Conservation (phyloP, 1,140 invertebrate species). For the Achatina immaculata region DNA sequence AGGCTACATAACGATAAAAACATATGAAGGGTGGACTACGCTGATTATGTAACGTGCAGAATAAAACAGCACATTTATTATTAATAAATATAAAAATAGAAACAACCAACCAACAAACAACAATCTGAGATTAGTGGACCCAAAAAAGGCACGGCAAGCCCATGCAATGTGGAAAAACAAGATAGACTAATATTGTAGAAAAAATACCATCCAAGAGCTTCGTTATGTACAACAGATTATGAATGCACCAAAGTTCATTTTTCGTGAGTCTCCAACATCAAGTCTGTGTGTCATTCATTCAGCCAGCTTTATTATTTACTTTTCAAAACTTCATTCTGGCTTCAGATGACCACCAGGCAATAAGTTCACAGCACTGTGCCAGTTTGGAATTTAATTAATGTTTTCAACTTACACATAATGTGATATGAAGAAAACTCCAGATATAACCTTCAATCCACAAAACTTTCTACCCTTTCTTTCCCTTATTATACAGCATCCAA, state of each 20-base stretch:
- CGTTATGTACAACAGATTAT: slow-evolving; percentile 4
- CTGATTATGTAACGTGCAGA: neutral
- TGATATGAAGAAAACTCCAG: too few species aligned
- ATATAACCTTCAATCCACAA: too few species aligned
- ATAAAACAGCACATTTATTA: neutral
- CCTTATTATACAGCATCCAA: too few species aligned
- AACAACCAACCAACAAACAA: neutral
- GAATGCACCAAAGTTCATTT: neutral
- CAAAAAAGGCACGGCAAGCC: slow-evolving; percentile 34
- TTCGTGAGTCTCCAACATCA: too few species aligned
- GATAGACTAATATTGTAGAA: slow-evolving; percentile 18
- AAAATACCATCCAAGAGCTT: neutral
- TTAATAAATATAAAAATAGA: slow-evolving; percentile 9
- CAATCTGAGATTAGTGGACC: slow-evolving; percentile 34
- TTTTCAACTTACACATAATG: too few species aligned
- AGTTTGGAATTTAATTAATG: too few species aligned
- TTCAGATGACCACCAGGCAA: too few species aligned
- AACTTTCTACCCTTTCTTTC: too few species aligned
- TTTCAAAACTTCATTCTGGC: too few species aligned
- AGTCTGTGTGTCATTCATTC: too few species aligned
- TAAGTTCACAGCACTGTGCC: too few species aligned
- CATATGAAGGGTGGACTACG: neutral
- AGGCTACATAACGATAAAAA: neutral
- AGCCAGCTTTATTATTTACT: too few species aligned
- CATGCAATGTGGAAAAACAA: slow-evolving; percentile 29